Evolutionary conservation across 2,888 invertebrate species (phyloP), one percentile per base, ranked within the genome.

Genomic region (Tanytarsus gracilentus): DNA sequence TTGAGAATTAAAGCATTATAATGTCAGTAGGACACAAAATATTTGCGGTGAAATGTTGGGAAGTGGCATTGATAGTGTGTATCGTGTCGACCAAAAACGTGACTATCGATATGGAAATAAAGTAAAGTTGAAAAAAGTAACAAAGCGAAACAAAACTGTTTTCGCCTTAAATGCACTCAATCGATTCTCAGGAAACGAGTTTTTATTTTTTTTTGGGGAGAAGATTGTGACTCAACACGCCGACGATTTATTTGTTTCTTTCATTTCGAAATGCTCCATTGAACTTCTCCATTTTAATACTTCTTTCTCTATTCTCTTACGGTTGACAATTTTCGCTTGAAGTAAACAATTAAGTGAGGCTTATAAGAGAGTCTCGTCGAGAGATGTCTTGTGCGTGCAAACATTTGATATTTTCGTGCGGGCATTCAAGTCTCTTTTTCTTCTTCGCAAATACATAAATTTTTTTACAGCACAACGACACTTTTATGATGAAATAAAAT

Each of bases 341-440:
- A 36, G 36, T 14, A 36, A 36, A 36, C 36, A 36, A 36, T 36
- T 36, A 36, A 36, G 36, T n/a, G 36, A n/a, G 36, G 16, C n/a
- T 6, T 9, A 14, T 14, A 36, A n/a, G n/a, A n/a, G n/a, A n/a
- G n/a, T n/a, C n/a, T 36, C 36, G 16, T 14, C 36, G 36, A 36
- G 16, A 16, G 36, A 36, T 44, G 21, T 44, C 44, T 44, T 44
- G 44, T 44, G 44, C 44, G 44, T 44, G 44, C 44, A 44, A 44
- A 44, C 18, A 44, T 44, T 44, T 44, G 27, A 50, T 9, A 50
- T 26, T 26, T 50, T 50, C 50, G 27, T 53, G 58, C 58, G 48
- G 58, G 58, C 58, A 58, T 58, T 58, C 26, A 58, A 58, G 44
- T 58, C 58, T 58, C 36, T 56, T 30, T 58, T 30, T 58, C 18